These are phyloP conservation scores for Tetrapedia diversipes DNA, from an alignment of 2,888 invertebrate species.

Conservation along the genomic window DNA sequence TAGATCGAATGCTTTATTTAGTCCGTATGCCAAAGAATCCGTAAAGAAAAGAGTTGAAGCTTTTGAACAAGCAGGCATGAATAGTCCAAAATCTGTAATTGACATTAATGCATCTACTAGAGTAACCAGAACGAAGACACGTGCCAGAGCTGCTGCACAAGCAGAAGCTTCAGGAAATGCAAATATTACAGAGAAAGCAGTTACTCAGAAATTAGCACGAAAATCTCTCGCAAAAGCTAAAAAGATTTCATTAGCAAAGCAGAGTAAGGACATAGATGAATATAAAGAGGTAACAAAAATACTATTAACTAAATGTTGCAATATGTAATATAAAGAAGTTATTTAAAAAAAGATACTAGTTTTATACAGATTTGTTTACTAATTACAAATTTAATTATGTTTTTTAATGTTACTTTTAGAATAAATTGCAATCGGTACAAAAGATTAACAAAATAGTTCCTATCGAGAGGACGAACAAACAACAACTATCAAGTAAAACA, in stretches of 20 bases:
- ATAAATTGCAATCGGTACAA: conserved; percentile 66
- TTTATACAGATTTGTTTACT: not conserved
- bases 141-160: conserved; percentile 84
- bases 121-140: conserved; percentile 85
- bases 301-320: not conserved
- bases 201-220: conserved; percentile 76
- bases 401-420: conserved; percentile 64
- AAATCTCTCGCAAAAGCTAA: conserved; percentile 79
- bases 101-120: conserved; percentile 78
- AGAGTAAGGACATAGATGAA: conserved; percentile 73
- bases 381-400: not conserved
- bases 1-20: conserved; percentile 82
- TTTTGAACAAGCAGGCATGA: conserved; percentile 84
- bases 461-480: conserved; percentile 68
- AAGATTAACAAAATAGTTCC: conserved; percentile 58
- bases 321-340: not conserved
- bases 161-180: conserved; percentile 40
- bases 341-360: not conserved
- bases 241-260: conserved; percentile 75
- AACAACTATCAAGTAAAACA: conserved; percentile 68
- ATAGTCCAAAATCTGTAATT: conserved; percentile 74
- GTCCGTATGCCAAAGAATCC: conserved; percentile 85
- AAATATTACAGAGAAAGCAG: conserved; percentile 45
- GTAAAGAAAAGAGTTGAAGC: conserved; percentile 86
- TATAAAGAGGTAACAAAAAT: conserved; percentile 74